Conservation (phyloP, 1,140 invertebrate genomes). For the Anthonomus grandis region DNA sequence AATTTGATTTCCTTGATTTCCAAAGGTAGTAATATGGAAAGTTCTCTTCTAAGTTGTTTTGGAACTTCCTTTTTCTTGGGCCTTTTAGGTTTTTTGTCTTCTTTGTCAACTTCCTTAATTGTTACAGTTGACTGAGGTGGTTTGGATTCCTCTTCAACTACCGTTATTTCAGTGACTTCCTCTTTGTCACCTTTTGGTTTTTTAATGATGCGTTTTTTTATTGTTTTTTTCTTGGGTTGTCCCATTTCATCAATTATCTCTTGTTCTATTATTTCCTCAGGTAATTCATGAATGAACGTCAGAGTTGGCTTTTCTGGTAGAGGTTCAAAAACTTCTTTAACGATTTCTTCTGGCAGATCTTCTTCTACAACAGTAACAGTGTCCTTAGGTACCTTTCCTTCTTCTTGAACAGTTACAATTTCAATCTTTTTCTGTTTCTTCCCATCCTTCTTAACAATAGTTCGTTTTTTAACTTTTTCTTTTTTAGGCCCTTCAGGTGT, state of each 20-base stretch:
- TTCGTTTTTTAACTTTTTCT: slow-evolving; percentile 46
- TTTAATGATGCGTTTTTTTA: slow-evolving; percentile 44
- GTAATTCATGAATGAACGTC: slow-evolving; percentile 44
- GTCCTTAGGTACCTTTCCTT: slow-evolving; percentile 48
- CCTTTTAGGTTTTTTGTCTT: slow-evolving; percentile 42
- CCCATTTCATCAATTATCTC: slow-evolving; percentile 41
- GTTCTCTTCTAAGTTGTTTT: slow-evolving; percentile 33
- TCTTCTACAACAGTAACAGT: slow-evolving; percentile 42
- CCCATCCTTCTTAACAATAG: slow-evolving; percentile 45
- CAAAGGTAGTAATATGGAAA: slow-evolving; percentile 55
- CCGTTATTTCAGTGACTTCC: slow-evolving; percentile 43
- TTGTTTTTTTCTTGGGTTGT: slow-evolving; percentile 38
- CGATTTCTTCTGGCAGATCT: slow-evolving; percentile 30
- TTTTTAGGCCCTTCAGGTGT: slow-evolving; percentile 38
- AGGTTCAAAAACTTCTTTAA: neutral
- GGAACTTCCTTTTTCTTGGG: slow-evolving; percentile 33
- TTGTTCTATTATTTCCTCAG: slow-evolving; percentile 47
- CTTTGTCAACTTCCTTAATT: slow-evolving; percentile 48
- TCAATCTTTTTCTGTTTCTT: slow-evolving; percentile 50
- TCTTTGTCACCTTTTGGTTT: slow-evolving; percentile 38
- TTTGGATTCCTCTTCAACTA: slow-evolving; percentile 43
- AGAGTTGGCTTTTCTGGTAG: slow-evolving; percentile 21
- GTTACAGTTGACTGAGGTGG: slow-evolving; percentile 43
- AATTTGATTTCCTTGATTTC: slow-evolving; percentile 59
- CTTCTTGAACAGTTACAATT: slow-evolving; percentile 53